These are phyloP conservation scores for Leiothrix lutea DNA, from an alignment of 2,113 vertebrate species.

Conservation along the genomic window DNA sequence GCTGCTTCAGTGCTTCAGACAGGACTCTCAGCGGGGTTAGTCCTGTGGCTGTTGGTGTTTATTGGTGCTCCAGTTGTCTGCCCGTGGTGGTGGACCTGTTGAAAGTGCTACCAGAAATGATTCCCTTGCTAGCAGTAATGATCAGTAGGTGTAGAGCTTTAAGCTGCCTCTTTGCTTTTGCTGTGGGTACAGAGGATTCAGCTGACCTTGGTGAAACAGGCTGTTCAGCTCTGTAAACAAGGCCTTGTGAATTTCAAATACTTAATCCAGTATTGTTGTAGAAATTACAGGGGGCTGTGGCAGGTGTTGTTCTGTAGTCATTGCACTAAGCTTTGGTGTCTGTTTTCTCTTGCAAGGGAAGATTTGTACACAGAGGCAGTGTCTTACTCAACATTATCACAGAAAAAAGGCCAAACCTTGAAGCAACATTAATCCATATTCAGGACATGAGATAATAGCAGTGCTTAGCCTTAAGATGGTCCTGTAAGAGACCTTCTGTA, in stretches of 20 bases:
- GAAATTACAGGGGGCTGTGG: neutral
- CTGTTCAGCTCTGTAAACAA: neutral
- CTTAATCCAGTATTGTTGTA: neutral
- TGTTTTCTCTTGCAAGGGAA: neutral
- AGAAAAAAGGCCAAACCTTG: neutral
- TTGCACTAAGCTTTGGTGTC: neutral
- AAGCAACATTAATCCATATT: neutral
- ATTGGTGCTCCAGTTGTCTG: neutral
- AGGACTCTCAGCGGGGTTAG: neutral
- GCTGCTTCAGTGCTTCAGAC: neutral
- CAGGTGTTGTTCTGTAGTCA: neutral
- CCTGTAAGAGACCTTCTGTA: neutral
- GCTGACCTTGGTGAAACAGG: neutral
- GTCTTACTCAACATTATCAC: neutral
- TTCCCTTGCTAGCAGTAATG: neutral
- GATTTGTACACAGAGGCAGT: neutral
- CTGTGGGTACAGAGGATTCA: neutral
- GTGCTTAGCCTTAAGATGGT: neutral
- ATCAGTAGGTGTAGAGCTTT: neutral
- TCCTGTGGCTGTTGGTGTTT: neutral
- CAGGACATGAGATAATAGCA: neutral
- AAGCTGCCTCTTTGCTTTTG: neutral
- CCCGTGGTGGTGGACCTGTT: accelerated
- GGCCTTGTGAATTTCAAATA: neutral
- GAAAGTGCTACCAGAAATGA: neutral